Conservation (phyloP, 2,888 invertebrate species). For the Priocnemis perturbator region DNA sequence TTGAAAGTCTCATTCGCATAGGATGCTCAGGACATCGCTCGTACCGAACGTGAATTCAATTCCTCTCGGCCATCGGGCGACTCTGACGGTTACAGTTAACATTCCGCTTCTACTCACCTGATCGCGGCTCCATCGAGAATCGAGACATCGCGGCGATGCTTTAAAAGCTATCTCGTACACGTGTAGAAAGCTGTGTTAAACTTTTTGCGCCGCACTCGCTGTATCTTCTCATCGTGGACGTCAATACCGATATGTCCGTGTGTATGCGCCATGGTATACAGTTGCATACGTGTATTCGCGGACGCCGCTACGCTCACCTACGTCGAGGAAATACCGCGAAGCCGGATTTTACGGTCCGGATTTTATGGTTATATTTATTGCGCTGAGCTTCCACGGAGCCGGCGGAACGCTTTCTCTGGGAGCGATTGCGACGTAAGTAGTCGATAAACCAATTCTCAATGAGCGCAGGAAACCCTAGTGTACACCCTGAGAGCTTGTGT, state of each 20-base stretch:
- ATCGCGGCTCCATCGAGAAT: neutral
- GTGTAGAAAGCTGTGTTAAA: conserved; percentile 46
- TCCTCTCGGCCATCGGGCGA: no score
- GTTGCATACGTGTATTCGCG: neutral
- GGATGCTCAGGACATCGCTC: no score
- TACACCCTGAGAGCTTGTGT: conserved; percentile 31
- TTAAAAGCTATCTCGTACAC: conserved; percentile 46
- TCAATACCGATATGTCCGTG: conserved; percentile 38
- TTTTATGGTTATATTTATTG: conserved; percentile 70
- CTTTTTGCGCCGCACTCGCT: conserved; percentile 44
- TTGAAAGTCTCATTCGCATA: no score
- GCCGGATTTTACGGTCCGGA: conserved; percentile 54
- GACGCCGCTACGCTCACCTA: neutral
- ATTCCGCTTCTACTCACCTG: no score
- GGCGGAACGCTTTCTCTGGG: conserved; percentile 56
- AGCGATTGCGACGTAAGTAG: conserved; percentile 67
- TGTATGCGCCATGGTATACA: neutral
- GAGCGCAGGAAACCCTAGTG: conserved; percentile 51
- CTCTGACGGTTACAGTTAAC: no score
- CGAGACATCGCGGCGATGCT: conserved; percentile 23
- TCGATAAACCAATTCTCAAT: conserved; percentile 71
- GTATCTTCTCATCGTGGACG: conserved; percentile 63
- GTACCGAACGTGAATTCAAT: no score
- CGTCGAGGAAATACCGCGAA: conserved; percentile 28
- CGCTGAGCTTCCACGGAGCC: conserved; percentile 46